Conservation (phyloP, 2,113 vertebrate species). For the Toxostoma redivivum region DNA sequence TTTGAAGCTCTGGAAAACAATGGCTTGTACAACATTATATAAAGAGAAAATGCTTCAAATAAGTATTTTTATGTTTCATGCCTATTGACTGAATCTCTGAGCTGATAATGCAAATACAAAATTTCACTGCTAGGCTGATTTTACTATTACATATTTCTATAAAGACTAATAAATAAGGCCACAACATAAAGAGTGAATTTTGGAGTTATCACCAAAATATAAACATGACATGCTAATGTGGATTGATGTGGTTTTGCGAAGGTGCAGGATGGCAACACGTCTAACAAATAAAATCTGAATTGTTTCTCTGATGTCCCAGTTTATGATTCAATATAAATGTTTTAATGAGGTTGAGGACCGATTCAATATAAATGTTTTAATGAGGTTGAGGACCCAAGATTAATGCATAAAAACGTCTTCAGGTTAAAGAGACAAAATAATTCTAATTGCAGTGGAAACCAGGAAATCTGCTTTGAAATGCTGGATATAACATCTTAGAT, state of each 20-base stretch:
- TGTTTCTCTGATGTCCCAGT: background rate
- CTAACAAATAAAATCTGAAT: background rate
- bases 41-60: background rate
- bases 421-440: background rate
- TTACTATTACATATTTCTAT: background rate
- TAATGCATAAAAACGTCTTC: background rate
- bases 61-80: background rate
- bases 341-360: background rate
- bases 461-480: background rate
- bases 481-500: background rate
- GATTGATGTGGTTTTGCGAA: background rate
- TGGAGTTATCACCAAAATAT: background rate
- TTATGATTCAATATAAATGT: background rate
- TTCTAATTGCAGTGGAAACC: background rate
- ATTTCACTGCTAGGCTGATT: background rate
- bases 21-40: background rate
- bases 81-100: background rate
- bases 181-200: background rate
- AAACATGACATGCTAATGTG: background rate
- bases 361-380: background rate
- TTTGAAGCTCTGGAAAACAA: background rate
- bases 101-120: background rate
- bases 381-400: background rate
- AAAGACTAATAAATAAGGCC: background rate
- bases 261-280: background rate